Percentiles rank a stretch among this genome's conserved stretches.
These are phyloP conservation scores for Onychomys torridus DNA, from an alignment of 2,797 vertebrate species.

Conservation along the genomic window DNA sequence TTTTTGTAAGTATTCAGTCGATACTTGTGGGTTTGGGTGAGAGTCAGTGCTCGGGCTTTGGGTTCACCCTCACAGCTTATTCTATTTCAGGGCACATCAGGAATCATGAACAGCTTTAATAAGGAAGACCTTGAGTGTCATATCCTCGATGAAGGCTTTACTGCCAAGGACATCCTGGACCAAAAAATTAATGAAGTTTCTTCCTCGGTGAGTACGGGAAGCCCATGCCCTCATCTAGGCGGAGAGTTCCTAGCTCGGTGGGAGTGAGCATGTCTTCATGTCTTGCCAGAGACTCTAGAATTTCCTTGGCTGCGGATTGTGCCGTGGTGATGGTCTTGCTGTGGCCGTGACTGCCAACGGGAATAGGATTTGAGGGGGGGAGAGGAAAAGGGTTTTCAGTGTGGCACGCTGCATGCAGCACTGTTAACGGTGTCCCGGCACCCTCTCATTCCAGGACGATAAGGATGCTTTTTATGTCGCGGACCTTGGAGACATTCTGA, in stretches of 20 bases:
- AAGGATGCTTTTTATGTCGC: conserved; percentile 98
- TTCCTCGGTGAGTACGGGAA: conserved; percentile 91
- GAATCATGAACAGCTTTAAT: conserved; percentile 88
- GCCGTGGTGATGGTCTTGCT: neutral
- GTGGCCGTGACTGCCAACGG: neutral
- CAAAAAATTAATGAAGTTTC: conserved; percentile 98
- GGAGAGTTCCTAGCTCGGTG: fast-evolving
- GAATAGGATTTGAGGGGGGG: neutral
- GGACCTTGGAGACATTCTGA: conserved; percentile 96
- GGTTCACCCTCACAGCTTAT: conserved; percentile 83
- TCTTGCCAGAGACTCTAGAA: neutral
- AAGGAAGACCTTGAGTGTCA: conserved; percentile 92
- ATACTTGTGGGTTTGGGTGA: neutral
- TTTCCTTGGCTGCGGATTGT: neutral
- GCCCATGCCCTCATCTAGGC: fast-evolving
- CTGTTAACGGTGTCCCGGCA: neutral
- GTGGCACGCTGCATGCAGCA: fast-evolving
- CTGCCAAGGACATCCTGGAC: conserved; percentile 95
- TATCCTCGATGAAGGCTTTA: conserved; percentile 97
- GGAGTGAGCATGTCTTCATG: neutral
- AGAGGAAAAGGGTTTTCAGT: neutral
- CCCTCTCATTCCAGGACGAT: conserved; percentile 91
- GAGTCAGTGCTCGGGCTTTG: neutral
- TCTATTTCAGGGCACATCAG: conserved; percentile 79
- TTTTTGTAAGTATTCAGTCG: conserved; percentile 86